Evolutionary conservation across 1,140 invertebrate genomes (phyloP), one percentile per base, ranked within the genome.

Genomic region (Listronotus bonariensis): DNA sequence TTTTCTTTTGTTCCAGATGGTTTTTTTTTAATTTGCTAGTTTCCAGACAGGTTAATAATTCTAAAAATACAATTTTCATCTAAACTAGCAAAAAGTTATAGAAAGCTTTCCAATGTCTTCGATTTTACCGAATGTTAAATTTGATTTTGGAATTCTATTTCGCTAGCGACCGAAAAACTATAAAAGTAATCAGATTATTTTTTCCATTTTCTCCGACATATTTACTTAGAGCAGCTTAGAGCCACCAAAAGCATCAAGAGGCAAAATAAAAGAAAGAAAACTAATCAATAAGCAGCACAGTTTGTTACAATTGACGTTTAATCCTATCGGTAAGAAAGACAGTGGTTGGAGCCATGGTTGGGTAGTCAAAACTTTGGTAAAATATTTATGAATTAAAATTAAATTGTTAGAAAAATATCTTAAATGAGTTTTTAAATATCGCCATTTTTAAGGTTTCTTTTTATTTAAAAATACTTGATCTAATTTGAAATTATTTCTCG

Each of bases 181-280:
- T 62, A 62, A 62, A 62, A 53, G 49, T 62, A 62, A 62, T 43
- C 36, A 32, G 59, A 53, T 62, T 62, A 62, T 62, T 62, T 62
- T 53, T 62, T 53, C 59, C 46, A 53, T 62, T 62, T 62, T 62
- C 49, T 14, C 26, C 14, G 59, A 62, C 59, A 53, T 53, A 62
- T 62, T 62, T 62, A 62, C 38, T 53, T 62, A 38, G 59, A 36
- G 34, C 34, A 36, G 34, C 34, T 36, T 36, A 36, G 49, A 45
- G 48, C 20, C 52, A 20, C 52, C 52, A 6, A 31, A 31, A 32
- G 43, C 34, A 49, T 14, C 45, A 4, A 40, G 7, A 17, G 34
- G 40, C 36, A 59, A 59, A 46, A 15, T 36, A 46, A 34, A 34
- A 49, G 32, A 36, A 40, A 8, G 10, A 34, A n/a, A 59, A 40